Evolutionary conservation across 2,113 vertebrate genomes (phyloP).

Genomic region (Myrmecobius fasciatus): DNA sequence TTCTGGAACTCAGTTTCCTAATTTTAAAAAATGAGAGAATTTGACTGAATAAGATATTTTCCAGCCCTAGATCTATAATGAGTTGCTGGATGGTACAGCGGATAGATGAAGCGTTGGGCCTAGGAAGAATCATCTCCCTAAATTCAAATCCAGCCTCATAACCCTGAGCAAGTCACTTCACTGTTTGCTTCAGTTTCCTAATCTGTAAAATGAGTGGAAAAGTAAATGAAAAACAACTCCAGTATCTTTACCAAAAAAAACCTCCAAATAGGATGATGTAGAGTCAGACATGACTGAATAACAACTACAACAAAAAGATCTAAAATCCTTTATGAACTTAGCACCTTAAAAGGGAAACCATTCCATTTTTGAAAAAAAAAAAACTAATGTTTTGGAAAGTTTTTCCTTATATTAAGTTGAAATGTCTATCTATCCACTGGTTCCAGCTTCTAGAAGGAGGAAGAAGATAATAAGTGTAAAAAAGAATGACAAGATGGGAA

Average conservation of each 20-base stretch:
- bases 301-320: not conserved
- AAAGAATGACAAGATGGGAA: not conserved
- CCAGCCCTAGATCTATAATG: not conserved
- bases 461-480: not conserved
- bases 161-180: not conserved
- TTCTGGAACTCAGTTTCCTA: not conserved
- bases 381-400: not conserved
- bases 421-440: not conserved
- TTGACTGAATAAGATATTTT: not conserved
- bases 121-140: not conserved
- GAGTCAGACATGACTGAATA: not conserved
- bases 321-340: not conserved
- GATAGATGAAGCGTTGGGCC: not conserved
- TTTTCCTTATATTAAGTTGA: not conserved
- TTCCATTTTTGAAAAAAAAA: not conserved
- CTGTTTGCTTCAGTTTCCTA: not conserved
- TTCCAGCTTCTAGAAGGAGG: not conserved
- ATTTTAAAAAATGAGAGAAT: not conserved
- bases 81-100: not conserved
- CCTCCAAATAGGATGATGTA: not conserved
- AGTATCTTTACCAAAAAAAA: not conserved
- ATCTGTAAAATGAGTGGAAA: not conserved
- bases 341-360: not conserved
- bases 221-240: not conserved
- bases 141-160: not conserved